Evolutionary conservation across 2,113 vertebrate genomes (phyloP).

Genomic region (Oncorhynchus kisutch): DNA sequence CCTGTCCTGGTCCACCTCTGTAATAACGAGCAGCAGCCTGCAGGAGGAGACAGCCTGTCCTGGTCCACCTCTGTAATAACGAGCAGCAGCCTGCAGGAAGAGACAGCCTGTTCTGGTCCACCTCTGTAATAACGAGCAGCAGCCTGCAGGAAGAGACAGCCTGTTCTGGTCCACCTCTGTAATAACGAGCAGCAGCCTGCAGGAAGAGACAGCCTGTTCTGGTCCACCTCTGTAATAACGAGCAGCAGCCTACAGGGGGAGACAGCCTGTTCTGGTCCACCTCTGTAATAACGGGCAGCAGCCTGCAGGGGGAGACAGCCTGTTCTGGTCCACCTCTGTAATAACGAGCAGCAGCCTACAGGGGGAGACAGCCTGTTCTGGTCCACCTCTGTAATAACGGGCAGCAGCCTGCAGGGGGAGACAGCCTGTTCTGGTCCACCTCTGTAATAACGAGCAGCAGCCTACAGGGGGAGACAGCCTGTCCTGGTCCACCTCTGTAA

Average conservation of each 20-base stretch:
- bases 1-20: conserved; percentile 69
- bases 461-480: conserved; percentile 50
- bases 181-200: conserved; percentile 60
- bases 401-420: conserved; percentile 22
- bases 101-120: conserved; percentile 69
- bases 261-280: conserved; percentile 69
- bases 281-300: conserved; percentile 73
- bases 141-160: conserved; percentile 52
- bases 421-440: conserved; percentile 71
- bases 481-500: too few species aligned
- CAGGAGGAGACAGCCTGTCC: conserved; percentile 50
- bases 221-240: conserved; percentile 75
- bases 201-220: conserved; percentile 59
- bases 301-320: conserved; percentile 51
- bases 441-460: conserved; percentile 71
- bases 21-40: conserved; percentile 62
- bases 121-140: conserved; percentile 72
- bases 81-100: conserved; percentile 33
- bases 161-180: conserved; percentile 70
- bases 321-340: conserved; percentile 73
- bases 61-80: conserved; percentile 76
- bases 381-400: conserved; percentile 76
- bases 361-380: conserved; percentile 58
- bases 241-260: conserved; percentile 28
- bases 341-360: conserved; percentile 53